phyloP scores from a whole-genome alignment of 2,888 invertebrate genomes.

The Polymixis flavicincta region DNA sequence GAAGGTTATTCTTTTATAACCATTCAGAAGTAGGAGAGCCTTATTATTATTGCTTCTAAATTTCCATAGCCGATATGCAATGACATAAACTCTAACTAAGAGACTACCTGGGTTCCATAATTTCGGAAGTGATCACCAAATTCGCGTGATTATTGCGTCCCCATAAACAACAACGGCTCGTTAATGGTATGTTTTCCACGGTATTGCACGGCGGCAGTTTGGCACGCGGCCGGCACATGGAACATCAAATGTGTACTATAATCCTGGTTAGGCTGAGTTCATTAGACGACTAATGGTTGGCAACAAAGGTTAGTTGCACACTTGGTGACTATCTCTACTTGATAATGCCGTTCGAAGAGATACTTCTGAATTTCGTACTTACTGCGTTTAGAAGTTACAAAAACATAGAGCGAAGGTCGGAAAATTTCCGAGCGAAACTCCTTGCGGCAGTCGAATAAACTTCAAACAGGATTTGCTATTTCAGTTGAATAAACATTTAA shows the following conservation, averaged over 20 bases:
- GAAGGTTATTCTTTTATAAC: no score
- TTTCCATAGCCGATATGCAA: not conserved
- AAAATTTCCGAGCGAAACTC: not conserved
- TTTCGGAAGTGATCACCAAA: constrained; percentile 41
- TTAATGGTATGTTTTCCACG: constrained; percentile 56
- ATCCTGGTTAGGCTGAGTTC: constrained; percentile 35
- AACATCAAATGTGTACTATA: constrained; percentile 59
- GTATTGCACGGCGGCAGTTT: constrained; percentile 60
- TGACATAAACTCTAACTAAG: constrained; percentile 2
- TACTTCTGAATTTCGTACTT: not conserved
- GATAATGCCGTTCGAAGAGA: not conserved
- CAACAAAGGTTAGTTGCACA: not conserved
- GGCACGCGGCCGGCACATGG: constrained; percentile 64
- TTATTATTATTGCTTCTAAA: no score
- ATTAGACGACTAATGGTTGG: constrained; percentile 32
- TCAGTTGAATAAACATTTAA: not conserved
- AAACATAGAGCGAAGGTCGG: not conserved
- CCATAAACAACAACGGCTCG: constrained; percentile 66
- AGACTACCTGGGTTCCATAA: constrained; percentile 36
- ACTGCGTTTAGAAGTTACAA: not conserved
- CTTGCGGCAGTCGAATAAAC: not conserved
- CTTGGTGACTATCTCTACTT: constrained; percentile 3
- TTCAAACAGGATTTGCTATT: not conserved
- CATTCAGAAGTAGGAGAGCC: no score
- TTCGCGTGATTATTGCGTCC: constrained; percentile 55